Conservation (phyloP, 2,797 vertebrate species). For the Sebastes itinus region DNA sequence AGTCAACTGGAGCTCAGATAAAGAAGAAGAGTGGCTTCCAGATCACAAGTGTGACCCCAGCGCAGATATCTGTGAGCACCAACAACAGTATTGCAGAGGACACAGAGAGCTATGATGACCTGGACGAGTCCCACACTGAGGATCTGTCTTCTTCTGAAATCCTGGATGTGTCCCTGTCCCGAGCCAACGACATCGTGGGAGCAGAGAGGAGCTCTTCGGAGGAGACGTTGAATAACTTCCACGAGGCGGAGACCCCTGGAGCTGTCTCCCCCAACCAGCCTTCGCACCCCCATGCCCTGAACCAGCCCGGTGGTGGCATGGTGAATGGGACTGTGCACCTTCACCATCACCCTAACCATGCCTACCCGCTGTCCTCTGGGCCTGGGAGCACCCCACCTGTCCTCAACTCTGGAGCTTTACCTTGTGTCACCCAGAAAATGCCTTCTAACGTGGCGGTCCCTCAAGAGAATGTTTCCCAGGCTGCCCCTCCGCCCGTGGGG, state of each 20-base stretch:
- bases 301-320: slow-evolving; percentile 80
- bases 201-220: slow-evolving; percentile 96
- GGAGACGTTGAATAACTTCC: slow-evolving; percentile 98
- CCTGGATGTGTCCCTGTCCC: slow-evolving; percentile 92
- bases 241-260: slow-evolving; percentile 95
- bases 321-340: slow-evolving; percentile 93
- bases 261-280: slow-evolving; percentile 96
- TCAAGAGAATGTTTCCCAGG: slow-evolving; percentile 77
- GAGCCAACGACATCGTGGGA: slow-evolving; percentile 91
- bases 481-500: slow-evolving; percentile 67
- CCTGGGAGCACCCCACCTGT: slow-evolving; percentile 74
- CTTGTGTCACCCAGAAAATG: slow-evolving; percentile 80
- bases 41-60: slow-evolving; percentile 97
- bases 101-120: slow-evolving; percentile 96
- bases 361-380: slow-evolving; percentile 80
- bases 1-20: slow-evolving; percentile 89
- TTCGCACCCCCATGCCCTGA: slow-evolving; percentile 81
- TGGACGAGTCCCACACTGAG: slow-evolving; percentile 98
- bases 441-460: slow-evolving; percentile 76
- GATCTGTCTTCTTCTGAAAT: slow-evolving; percentile 98
- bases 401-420: slow-evolving; percentile 80
- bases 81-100: slow-evolving; percentile 99
- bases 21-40: slow-evolving; percentile 99
- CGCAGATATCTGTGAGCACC: slow-evolving; percentile 94
- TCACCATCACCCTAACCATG: slow-evolving; percentile 73